Percentiles rank a stretch among this genome's conserved stretches.
Evolutionary conservation across 2,113 vertebrate species (phyloP).

Genomic region (Ochotona curzoniae): DNA sequence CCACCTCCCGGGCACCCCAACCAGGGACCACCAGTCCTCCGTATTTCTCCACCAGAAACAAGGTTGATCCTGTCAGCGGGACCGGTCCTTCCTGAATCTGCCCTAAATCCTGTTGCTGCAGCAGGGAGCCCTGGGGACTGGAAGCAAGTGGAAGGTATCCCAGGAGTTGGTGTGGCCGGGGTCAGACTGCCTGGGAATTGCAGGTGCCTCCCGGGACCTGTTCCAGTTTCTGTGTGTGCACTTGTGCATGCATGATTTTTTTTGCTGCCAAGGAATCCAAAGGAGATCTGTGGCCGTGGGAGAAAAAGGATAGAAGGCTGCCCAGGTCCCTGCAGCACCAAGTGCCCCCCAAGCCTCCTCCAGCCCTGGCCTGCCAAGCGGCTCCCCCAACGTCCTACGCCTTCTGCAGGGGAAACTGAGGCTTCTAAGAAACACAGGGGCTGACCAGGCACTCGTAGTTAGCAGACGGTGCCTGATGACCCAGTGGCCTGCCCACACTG

Average conservation of each 20-base stretch:
- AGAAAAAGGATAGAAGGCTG: not conserved
- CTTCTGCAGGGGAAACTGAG: no score
- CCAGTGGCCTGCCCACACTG: not conserved
- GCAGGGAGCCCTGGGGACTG: rapidly evolving
- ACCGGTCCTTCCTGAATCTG: not conserved
- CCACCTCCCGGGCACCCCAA: not conserved
- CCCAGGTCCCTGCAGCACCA: no score
- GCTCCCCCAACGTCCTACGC: no score
- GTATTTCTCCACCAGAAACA: not conserved
- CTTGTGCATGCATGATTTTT: not conserved
- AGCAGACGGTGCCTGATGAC: no score
- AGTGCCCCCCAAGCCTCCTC: no score
- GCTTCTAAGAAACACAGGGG: no score
- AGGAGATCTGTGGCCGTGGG: no score
- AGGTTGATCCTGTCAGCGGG: not conserved
- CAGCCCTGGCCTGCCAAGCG: no score
- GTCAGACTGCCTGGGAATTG: not conserved
- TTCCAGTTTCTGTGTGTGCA: not conserved
- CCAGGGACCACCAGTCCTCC: rapidly evolving
- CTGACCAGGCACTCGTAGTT: no score
- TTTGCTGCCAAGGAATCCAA: not conserved
- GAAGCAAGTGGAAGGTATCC: not conserved
- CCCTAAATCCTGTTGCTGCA: not conserved
- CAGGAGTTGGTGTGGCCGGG: not conserved
- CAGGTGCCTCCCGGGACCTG: not conserved